Conservation (phyloP, 2,113 vertebrate genomes). For the Cricetomys ansorgei region DNA sequence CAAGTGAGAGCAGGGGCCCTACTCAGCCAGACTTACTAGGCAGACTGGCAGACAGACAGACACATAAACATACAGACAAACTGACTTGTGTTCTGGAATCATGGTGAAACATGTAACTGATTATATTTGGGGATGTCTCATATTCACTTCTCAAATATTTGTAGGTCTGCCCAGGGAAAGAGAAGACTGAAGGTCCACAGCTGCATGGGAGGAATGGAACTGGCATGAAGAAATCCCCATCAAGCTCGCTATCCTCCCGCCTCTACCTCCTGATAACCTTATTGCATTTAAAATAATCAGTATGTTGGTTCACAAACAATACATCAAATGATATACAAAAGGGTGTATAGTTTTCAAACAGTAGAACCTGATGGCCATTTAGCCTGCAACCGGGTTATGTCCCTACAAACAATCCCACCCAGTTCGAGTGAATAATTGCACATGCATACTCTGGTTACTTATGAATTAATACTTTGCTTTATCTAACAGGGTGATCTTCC, state of each 20-base stretch:
- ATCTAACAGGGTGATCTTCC: not conserved
- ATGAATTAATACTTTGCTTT: slow-evolving; percentile 4
- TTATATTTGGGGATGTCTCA: not conserved
- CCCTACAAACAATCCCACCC: not conserved
- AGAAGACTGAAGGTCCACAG: not conserved
- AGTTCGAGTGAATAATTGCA: not conserved
- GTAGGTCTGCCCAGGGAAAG: not conserved
- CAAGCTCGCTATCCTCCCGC: not conserved
- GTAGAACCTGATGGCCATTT: not conserved
- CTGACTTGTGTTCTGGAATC: not conserved
- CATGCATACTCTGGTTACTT: not conserved
- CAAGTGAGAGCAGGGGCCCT: not conserved
- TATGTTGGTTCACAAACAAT: not conserved
- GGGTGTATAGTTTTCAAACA: not conserved
- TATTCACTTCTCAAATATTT: not conserved
- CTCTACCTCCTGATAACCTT: not conserved
- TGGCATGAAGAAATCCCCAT: not conserved
- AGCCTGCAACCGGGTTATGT: not conserved
- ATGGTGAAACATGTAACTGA: not conserved
- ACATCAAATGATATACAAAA: not conserved
- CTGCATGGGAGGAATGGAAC: not conserved
- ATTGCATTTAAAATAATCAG: not conserved
- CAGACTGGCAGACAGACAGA: not conserved
- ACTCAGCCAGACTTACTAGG: not conserved
- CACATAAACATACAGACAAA: not conserved